Percentiles rank a stretch among this genome's conserved stretches.
Conservation (phyloP, 1,140 invertebrate genomes). For the Myzus persicae region DNA sequence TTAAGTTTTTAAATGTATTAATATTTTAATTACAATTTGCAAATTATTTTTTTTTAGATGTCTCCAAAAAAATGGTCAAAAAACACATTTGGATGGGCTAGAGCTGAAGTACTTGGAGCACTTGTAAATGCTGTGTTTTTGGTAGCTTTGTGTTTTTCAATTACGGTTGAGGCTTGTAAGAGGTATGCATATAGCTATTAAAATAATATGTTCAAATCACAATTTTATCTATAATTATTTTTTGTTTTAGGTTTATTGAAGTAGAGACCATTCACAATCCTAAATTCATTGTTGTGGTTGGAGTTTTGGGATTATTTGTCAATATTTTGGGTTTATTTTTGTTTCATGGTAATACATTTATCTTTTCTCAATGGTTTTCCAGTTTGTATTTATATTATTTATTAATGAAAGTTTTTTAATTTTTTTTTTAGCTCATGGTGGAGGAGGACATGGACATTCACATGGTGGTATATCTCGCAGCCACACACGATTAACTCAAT, state of each 20-base stretch:
- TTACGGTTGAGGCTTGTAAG: constrained; percentile 88
- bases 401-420: neutral
- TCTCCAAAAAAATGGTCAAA: constrained; percentile 94
- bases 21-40: neutral
- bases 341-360: constrained; percentile 75
- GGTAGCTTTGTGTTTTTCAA: constrained; percentile 91
- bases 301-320: constrained; percentile 79
- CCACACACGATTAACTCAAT: constrained; percentile 70
- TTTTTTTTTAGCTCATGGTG: constrained; percentile 76
- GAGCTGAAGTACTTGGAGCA: constrained; percentile 92
- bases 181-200: constrained; percentile 65
- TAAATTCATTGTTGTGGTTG: constrained; percentile 78
- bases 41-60: constrained; percentile 72
- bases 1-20: neutral
- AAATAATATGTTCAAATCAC: neutral
- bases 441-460: constrained; percentile 71
- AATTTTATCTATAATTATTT: constrained; percentile 50
- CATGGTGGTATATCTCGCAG: constrained; percentile 67
- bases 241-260: constrained; percentile 74
- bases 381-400: neutral
- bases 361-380: neutral
- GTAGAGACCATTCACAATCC: constrained; percentile 84
- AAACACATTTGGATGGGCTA: constrained; percentile 93
- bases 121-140: constrained; percentile 92
- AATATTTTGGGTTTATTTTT: constrained; percentile 84